A percentile compares a stretch with the other conserved stretches of the same genome.
These are phyloP conservation scores for Hedya salicella DNA, from an alignment of 2,888 invertebrate genomes.

Conservation along the genomic window DNA sequence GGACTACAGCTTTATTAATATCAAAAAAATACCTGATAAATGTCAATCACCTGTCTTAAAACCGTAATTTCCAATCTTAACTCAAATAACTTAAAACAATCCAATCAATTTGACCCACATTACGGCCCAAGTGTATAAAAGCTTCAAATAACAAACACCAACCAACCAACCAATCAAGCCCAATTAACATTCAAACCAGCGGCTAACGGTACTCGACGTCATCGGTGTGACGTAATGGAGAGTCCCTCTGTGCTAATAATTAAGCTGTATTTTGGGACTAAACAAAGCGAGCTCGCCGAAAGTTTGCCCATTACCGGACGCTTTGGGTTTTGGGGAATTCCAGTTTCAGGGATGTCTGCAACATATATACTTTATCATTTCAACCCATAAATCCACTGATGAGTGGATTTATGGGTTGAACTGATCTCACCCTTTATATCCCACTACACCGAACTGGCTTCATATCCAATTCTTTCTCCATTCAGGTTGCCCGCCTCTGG, in stretches of 20 bases:
- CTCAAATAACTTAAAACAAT: too few species aligned
- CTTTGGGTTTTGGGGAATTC: constrained; percentile 41
- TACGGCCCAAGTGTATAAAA: constrained; percentile 9
- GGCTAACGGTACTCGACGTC: constrained; percentile 30
- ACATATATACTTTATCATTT: not conserved
- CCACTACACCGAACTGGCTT: too few species aligned
- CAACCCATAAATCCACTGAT: too few species aligned
- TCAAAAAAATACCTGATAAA: too few species aligned
- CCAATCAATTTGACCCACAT: constrained; percentile 1
- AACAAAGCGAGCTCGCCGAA: constrained; percentile 63
- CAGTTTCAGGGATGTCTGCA: constrained; percentile 22
- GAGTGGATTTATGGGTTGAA: too few species aligned
- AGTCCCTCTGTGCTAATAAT: constrained; percentile 59
- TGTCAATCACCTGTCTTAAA: too few species aligned
- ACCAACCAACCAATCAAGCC: constrained; percentile 35
- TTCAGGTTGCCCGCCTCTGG: too few species aligned
- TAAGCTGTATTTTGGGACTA: constrained; percentile 67
- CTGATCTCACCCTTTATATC: too few species aligned
- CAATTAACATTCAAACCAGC: constrained; percentile 37
- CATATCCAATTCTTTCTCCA: too few species aligned
- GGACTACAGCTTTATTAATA: too few species aligned
- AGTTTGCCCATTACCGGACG: constrained; percentile 67
- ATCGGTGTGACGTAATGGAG: constrained; percentile 33
- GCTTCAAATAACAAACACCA: not conserved
- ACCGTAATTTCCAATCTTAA: too few species aligned